Evolutionary conservation across 2,113 vertebrate genomes (phyloP).

Genomic region (Isichthys henryi): DNA sequence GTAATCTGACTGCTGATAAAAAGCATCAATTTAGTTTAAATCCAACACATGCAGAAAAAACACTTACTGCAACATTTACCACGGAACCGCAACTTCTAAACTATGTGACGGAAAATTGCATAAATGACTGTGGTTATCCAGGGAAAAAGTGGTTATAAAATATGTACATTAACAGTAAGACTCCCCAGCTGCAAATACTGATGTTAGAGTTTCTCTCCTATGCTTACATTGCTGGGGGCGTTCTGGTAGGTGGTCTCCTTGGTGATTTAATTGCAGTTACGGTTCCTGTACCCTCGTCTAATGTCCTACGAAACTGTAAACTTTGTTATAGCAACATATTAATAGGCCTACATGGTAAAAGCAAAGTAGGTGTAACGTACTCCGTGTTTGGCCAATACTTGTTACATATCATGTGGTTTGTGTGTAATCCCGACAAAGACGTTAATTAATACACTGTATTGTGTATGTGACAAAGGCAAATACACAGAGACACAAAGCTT

Average conservation of each 20-base stretch:
- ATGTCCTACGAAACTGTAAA: not conserved
- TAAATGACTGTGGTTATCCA: not conserved
- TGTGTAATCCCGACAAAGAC: not conserved
- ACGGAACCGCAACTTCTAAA: not conserved
- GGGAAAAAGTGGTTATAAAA: conserved; percentile 10
- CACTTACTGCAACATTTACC: not conserved
- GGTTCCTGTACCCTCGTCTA: not conserved
- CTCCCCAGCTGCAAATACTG: conserved; percentile 8
- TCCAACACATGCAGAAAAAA: not conserved
- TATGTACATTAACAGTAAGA: not conserved
- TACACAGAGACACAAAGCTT: not conserved
- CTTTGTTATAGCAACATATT: not conserved
- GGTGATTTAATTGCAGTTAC: not conserved
- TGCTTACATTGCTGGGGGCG: conserved; percentile 8
- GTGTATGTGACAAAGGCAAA: not conserved
- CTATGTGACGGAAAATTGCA: not conserved
- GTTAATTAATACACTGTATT: not conserved
- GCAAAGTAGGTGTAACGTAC: not conserved
- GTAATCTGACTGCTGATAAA: not conserved
- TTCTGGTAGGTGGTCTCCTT: not conserved
- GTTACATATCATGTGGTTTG: not conserved
- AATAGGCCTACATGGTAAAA: not conserved
- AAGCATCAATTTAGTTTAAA: not conserved
- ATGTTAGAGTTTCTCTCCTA: not conserved
- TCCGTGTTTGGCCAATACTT: not conserved